A percentile compares a stretch with the other conserved stretches of the same genome.
Conservation (phyloP, 2,113 vertebrate species). For the Myotis davidii region DNA sequence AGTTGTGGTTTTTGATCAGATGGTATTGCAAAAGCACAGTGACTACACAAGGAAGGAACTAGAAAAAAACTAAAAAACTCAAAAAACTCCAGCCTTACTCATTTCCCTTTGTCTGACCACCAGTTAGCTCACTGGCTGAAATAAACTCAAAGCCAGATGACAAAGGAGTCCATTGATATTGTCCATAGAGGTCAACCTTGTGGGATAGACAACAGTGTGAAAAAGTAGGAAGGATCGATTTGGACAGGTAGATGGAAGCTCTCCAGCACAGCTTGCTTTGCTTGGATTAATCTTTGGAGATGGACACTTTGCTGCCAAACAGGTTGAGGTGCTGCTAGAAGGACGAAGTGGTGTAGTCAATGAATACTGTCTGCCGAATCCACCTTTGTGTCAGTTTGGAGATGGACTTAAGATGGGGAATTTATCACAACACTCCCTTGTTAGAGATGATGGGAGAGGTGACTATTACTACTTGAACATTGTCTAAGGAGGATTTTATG, state of each 20-base stretch:
- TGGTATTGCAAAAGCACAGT: background rate
- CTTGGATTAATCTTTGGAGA: background rate
- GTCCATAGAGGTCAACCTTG: background rate
- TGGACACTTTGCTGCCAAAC: background rate
- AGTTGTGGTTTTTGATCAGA: background rate
- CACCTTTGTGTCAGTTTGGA: background rate
- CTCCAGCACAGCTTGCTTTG: background rate
- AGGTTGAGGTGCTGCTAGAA: background rate
- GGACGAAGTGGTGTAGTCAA: background rate
- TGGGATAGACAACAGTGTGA: background rate
- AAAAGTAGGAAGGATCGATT: background rate
- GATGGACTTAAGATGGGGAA: background rate
- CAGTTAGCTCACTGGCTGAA: background rate
- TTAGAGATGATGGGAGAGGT: background rate
- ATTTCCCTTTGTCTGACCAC: background rate
- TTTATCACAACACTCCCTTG: background rate
- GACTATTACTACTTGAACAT: background rate
- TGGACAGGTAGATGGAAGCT: background rate
- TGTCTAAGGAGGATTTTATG: background rate
- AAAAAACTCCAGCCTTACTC: background rate
- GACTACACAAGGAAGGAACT: background rate
- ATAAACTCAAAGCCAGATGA: background rate
- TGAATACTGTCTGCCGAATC: background rate
- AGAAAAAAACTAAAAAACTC: background rate
- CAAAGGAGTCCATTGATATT: background rate